These are phyloP conservation scores for Hydropotes inermis DNA, from an alignment of 2,113 vertebrate genomes.

Conservation along the genomic window DNA sequence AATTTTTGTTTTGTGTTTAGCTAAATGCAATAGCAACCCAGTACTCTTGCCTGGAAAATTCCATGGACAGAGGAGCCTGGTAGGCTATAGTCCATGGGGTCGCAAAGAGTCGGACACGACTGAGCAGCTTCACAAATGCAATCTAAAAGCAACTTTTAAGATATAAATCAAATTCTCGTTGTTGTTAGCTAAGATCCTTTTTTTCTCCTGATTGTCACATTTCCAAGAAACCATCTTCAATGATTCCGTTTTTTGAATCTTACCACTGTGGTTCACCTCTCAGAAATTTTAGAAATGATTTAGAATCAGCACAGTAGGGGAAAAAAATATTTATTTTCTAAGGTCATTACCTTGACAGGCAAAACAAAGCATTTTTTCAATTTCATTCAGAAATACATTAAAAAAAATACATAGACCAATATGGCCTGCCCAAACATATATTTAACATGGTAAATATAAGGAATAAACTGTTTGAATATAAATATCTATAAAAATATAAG, in stretches of 20 bases:
- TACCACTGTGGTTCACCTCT: background rate
- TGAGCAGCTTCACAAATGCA: background rate
- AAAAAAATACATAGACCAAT: slow-evolving; percentile 89
- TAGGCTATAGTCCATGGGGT: background rate
- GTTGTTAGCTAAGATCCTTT: background rate
- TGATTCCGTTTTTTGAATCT: background rate
- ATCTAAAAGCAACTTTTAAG: background rate
- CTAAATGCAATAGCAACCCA: background rate
- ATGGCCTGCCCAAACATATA: slow-evolving; percentile 86
- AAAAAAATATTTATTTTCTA: slow-evolving; percentile 89
- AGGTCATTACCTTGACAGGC: slow-evolving; percentile 86
- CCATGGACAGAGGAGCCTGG: background rate
- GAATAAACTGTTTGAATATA: slow-evolving; percentile 82
- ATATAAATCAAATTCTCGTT: background rate
- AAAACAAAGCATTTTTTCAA: slow-evolving; percentile 81
- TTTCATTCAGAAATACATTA: slow-evolving; percentile 95
- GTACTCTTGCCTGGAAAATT: background rate
- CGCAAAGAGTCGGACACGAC: background rate
- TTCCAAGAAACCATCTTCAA: background rate
- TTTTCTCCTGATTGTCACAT: background rate
- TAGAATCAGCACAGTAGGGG: slow-evolving; percentile 72
- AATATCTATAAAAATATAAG: slow-evolving; percentile 86
- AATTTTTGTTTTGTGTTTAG: background rate
- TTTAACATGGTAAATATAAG: slow-evolving; percentile 91
- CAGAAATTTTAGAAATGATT: background rate